Evolutionary conservation across 2,113 vertebrate species (phyloP), one percentile per base, ranked within the genome.

Genomic region (Ardeotis arabs): DNA sequence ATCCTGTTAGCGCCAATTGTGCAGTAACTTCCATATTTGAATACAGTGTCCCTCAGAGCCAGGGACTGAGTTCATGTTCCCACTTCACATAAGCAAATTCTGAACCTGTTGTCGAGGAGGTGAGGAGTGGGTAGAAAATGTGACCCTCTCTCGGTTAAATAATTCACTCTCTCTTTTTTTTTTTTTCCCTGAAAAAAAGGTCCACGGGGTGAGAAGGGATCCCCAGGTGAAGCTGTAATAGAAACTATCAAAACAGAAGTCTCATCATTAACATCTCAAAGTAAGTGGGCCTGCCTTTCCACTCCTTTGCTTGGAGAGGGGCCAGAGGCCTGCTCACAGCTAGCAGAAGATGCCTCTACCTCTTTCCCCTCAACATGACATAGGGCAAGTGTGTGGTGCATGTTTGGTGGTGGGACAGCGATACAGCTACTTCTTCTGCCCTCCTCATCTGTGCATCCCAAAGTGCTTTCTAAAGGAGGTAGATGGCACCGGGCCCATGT

Each of bases 131-230:
- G n/a, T 78, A n/a, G 49, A 66, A 58, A 89, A 55, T 84, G 58
- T 50, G 49, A 37, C 41, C 27, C 12, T 67, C 29, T 91, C 12
- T 93, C 28, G 20, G 7, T 79, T 91, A 63, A 17, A 10, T 86
- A 81, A 77, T 59, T 78, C 12, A 3, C 21, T 68, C 74, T 80
- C 27, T 49, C 24, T 28, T 10, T 52, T 49, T 47, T 28, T 17
- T 28, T 17, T 35, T 24, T 35, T 9, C 31, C 49, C 72, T 16
- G n/a, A 45, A 85, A 92, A 98, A 86, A 92, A 98, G 98, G 98
- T 94, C 98, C 97, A 5, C 95, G 98, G 41, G 99, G 99, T 4
- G 98, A 98, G 82, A 98, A 95, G 45, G 99, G 99, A 69, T 97
- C 98, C 3, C 91, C 97, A 68, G 98, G 98, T 4, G 98, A 99